phyloP scores from a whole-genome alignment of 2,888 invertebrate species.

The Eurytoma californica region DNA sequence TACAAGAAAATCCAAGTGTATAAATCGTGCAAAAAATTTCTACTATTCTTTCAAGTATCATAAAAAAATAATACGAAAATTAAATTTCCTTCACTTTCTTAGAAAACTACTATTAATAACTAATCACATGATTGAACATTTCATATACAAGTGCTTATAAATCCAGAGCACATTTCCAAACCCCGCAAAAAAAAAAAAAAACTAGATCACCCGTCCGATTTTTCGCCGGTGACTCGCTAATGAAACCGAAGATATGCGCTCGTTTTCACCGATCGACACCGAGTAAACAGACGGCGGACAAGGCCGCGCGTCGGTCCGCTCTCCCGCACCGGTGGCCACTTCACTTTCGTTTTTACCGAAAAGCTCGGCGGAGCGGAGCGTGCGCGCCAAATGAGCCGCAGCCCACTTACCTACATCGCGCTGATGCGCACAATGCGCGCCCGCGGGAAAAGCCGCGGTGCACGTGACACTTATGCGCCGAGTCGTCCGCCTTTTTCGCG shows the following conservation, averaged over 20 bases:
- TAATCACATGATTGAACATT: too few relatives aligned
- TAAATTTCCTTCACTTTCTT: too few relatives aligned
- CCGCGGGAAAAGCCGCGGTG: neutral
- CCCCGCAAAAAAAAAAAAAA: neutral
- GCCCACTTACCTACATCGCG: conserved; percentile 74
- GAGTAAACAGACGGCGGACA: neutral
- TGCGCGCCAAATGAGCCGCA: conserved; percentile 58
- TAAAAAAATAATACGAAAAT: too few relatives aligned
- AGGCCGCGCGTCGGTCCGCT: conserved; percentile 1
- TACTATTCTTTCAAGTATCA: too few relatives aligned
- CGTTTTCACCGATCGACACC: neutral
- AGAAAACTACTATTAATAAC: too few relatives aligned
- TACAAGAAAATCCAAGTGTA: too few relatives aligned
- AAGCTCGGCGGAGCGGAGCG: neutral
- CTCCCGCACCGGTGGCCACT: neutral
- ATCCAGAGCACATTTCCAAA: too few relatives aligned
- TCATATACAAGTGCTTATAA: too few relatives aligned
- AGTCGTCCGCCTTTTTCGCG: neutral
- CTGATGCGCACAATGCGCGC: conserved; percentile 11
- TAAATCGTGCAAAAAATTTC: too few relatives aligned
- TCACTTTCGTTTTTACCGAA: conserved; percentile 28
- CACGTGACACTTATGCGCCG: conserved; percentile 15
- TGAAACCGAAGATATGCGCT: too few relatives aligned
- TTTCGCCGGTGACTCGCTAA: neutral
- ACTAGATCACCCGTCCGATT: neutral